Evolutionary conservation across 1,140 invertebrate genomes (phyloP), one percentile per base, ranked within the genome.

Genomic region (Drosophila paulistorum): DNA sequence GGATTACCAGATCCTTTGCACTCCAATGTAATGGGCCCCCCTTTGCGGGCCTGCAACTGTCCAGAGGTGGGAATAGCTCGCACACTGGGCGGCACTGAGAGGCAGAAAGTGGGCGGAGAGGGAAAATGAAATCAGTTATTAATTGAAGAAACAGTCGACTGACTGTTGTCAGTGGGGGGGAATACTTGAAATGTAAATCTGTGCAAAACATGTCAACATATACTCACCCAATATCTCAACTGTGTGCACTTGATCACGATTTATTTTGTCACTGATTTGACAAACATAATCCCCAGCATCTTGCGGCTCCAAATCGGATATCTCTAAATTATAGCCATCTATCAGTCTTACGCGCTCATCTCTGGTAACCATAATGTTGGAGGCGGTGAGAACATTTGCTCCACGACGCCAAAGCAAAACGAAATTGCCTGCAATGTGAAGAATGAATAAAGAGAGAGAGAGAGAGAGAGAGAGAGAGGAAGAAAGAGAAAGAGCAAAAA

Each of bases 1-100:
- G 95, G 95, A 92, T 95, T 95, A 13, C 95, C 95, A 5, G 94
- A 93, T 1, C 94, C 94, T 64, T 95, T 93, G 76, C 95, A 96
- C 79, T 95, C 94, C 23, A 96, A 91, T 7, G 94, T 95, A 3
- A 95, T 94, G 23, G 94, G 93, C 71, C 95, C 94, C 3, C 95
- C 95, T 48, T 95, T 94, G 20, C 94, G 90, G 2, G 94, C 94
- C 5, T 94, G 94, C 20, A 94, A 92, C 73, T 95, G 94, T 6
- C 94, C 93, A 3, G 93, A 94, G 68, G 94, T 93, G 2, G 94
- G 94, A 6, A 94, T 93, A 3, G 94, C 93, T 6, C 94, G 82
- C 9, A 95, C 94, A 65, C 93, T 94, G 5, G 94, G 94, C 30
- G 94, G 94, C 13, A 95, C 94, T 92, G 71, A 60, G 62, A 26